phyloP scores from a whole-genome alignment of 2,888 invertebrate species.

The Drosophila macrospina region DNA sequence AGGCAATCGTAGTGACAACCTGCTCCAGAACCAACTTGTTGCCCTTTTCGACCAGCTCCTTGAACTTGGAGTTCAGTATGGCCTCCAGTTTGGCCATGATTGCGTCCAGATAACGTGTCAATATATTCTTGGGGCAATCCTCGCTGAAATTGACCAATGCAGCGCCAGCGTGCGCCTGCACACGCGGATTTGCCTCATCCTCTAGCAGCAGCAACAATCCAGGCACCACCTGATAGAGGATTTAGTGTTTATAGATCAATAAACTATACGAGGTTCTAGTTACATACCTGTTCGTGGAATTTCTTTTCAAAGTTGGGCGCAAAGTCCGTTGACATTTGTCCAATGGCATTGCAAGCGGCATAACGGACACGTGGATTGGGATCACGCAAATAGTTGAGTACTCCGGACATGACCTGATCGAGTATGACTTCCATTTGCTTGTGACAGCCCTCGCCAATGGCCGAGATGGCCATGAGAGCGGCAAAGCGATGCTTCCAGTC shows the following conservation, averaged over 20 bases:
- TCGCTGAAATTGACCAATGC: conserved; percentile 99
- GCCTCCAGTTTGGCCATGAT: conserved; percentile 96
- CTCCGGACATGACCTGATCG: conserved; percentile 96
- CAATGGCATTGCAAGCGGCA: conserved; percentile 99
- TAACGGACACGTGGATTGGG: conserved; percentile 89
- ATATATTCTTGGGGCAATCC: conserved; percentile 97
- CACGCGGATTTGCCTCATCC: conserved; percentile 96
- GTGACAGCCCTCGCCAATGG: conserved; percentile 99
- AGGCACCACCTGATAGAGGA: conserved; percentile 89
- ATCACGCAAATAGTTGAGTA: conserved; percentile 94
- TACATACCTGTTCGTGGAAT: conserved; percentile 92
- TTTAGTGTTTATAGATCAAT: not conserved
- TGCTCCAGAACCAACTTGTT: conserved; percentile 99
- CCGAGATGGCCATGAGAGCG: conserved; percentile 99
- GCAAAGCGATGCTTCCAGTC: conserved; percentile 97
- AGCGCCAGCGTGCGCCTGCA: conserved; percentile 94
- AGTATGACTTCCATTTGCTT: conserved; percentile 98
- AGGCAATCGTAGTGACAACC: conserved; percentile 98
- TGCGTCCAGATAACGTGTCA: conserved; percentile 95
- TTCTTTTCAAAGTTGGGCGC: conserved; percentile 98
- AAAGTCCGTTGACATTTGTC: conserved; percentile 99
- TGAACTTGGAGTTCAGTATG: conserved; percentile 96
- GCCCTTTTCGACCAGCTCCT: conserved; percentile 96
- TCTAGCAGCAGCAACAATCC: conserved; percentile 95
- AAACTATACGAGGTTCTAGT: too few relatives aligned